phyloP scores from a whole-genome alignment of 2,113 vertebrate genomes.

The Anhinga anhinga region DNA sequence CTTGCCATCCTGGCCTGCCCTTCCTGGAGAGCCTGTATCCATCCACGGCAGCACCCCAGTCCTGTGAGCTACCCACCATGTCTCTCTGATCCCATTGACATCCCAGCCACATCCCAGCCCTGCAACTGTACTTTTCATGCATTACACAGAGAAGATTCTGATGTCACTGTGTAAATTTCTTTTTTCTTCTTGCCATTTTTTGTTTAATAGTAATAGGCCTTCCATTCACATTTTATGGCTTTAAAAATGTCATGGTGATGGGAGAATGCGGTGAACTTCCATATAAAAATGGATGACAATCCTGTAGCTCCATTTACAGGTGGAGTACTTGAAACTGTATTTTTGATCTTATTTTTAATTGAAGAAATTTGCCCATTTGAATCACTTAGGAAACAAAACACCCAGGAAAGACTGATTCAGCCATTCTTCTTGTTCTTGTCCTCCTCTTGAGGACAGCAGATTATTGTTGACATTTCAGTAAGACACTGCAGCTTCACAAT shows the following conservation, averaged over 20 bases:
- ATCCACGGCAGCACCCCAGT: neutral
- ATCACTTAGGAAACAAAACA: neutral
- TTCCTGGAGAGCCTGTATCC: neutral
- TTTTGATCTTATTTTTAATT: neutral
- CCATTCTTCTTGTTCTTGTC: neutral
- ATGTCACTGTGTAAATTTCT: neutral
- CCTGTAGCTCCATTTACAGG: neutral
- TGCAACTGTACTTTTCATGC: neutral
- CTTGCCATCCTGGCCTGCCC: neutral
- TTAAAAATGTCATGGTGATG: neutral
- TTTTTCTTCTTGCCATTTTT: neutral
- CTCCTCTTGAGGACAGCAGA: neutral
- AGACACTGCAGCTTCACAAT: neutral
- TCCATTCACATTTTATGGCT: neutral
- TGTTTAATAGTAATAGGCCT: neutral
- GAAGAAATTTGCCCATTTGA: neutral
- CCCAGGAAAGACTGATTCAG: neutral
- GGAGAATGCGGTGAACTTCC: neutral
- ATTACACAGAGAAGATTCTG: neutral
- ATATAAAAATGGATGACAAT: neutral
- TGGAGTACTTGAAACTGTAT: neutral
- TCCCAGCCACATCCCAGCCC: neutral
- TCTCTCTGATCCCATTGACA: no score
- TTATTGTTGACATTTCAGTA: neutral
- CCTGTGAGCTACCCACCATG: neutral